Percentiles rank a stretch among this genome's conserved stretches.
Conservation (phyloP, 2,888 invertebrate species). For the Lamellibrachia columna region DNA sequence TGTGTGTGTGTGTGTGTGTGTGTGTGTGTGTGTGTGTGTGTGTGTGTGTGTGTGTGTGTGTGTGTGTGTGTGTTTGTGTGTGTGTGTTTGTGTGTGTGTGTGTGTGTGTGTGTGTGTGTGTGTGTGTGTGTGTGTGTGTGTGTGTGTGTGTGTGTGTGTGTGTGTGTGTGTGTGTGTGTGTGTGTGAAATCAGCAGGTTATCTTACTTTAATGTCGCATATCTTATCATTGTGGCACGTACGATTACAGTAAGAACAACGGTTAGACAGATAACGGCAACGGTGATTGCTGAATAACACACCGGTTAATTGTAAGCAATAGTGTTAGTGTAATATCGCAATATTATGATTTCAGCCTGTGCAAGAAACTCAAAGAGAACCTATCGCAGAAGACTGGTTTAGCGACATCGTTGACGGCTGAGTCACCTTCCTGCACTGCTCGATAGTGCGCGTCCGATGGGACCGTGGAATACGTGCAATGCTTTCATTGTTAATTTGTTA, state of each 20-base stretch:
- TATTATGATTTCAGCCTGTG: neutral
- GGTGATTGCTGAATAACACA: neutral
- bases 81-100: too few species aligned
- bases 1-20: too few species aligned
- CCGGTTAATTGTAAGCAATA: neutral
- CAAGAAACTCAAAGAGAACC: neutral
- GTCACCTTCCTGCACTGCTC: neutral
- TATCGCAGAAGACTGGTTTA: neutral
- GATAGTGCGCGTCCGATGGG: neutral
- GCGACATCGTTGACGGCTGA: slow-evolving; percentile 11
- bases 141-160: too few species aligned
- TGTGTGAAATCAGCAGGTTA: too few species aligned
- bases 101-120: too few species aligned
- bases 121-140: too few species aligned
- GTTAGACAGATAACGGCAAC: neutral
- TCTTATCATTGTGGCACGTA: neutral
- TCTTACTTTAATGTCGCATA: neutral
- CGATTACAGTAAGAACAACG: neutral
- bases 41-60: too few species aligned
- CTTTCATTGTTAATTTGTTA: neutral
- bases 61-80: too few species aligned
- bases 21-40: too few species aligned
- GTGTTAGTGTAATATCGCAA: neutral
- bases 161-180: too few species aligned
- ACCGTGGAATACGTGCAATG: neutral